Evolutionary conservation across 2,888 invertebrate genomes (phyloP).

Genomic region (Onthophagus sagittarius): DNA sequence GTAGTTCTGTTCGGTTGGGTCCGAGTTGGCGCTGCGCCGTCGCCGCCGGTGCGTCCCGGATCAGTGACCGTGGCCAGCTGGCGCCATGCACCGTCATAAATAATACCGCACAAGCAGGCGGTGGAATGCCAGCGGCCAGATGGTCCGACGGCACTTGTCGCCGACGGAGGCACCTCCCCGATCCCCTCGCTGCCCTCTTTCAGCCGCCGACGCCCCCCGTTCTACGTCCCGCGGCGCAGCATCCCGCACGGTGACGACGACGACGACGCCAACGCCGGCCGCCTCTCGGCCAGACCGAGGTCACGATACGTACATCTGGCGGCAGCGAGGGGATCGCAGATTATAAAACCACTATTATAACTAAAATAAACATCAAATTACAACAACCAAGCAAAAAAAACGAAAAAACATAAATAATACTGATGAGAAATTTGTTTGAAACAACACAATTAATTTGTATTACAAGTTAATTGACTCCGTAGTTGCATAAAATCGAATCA

Average conservation of each 20-base stretch:
- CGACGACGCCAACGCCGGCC: conserved; percentile 33
- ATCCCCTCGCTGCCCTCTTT: conserved; percentile 39
- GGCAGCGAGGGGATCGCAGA: background rate
- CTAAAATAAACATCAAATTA: too few species aligned
- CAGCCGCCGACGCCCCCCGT: conserved; percentile 37
- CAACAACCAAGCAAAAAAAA: too few species aligned
- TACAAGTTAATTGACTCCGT: background rate
- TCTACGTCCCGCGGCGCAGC: conserved; percentile 7
- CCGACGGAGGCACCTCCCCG: conserved; percentile 37
- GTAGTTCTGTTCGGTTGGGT: background rate
- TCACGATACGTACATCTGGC: background rate
- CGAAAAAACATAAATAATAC: too few species aligned
- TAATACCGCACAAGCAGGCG: conserved; percentile 49
- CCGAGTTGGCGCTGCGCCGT: background rate
- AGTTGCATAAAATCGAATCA: background rate
- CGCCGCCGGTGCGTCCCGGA: conserved; percentile 33
- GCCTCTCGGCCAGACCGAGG: conserved; percentile 1
- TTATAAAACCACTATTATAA: background rate
- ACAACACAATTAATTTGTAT: background rate
- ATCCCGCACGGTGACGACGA: conserved; percentile 42
- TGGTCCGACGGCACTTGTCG: conserved; percentile 39
- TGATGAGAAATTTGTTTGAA: background rate
- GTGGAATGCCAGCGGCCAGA: conserved; percentile 47
- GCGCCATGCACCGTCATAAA: conserved; percentile 50
- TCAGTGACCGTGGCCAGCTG: conserved; percentile 52